Evolutionary conservation across 1,140 invertebrate genomes (phyloP), one percentile per base, ranked within the genome.

Genomic region (Drosophila sucinea): DNA sequence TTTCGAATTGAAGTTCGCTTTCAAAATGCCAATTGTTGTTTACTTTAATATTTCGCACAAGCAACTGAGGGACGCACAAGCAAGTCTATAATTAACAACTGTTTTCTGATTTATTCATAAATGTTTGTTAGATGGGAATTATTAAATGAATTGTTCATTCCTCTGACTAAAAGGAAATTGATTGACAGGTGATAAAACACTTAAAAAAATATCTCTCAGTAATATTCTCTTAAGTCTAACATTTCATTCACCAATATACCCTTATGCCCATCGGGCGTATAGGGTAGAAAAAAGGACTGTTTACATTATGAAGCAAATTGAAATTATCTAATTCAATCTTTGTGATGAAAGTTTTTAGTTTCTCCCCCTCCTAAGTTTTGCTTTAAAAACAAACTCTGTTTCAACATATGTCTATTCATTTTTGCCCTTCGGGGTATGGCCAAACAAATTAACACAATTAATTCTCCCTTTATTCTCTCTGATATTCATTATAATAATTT

Each of bases 251-350:
- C 2, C 17, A 23, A 8, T 47, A 51, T 51, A 51, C 44, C 44
- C 44, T 27, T 27, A 10, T 27, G 44, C 8, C 44, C 35, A 4
- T 51, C 2, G 4, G 25, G 44, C 23, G 7, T 51, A 27, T 10
- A 51, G 44, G 23, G 44, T 51, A 6, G 6, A 27, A 3, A 47
- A 51, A 51, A 51, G 44, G 44, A 10, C 25, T 51, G 44, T 51
- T 51, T 51, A 51, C 44, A 51, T 51, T 51, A 51, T 51, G 23
- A 51, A 51, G 6, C 23, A 51, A 51, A 51, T 51, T 51, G 44
- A 51, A 51, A 51, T 51, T 51, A 51, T 51, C 44, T 51, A 27
- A 51, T 51, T 51, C 44, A 51, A 51, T 51, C 44, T 51, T 51
- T 51, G 44, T 51, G 44, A 51, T 51, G 44, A 51, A 51, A 51